Conservation (phyloP, 2,113 vertebrate genomes). For the Heterotilapia buettikoferi region DNA sequence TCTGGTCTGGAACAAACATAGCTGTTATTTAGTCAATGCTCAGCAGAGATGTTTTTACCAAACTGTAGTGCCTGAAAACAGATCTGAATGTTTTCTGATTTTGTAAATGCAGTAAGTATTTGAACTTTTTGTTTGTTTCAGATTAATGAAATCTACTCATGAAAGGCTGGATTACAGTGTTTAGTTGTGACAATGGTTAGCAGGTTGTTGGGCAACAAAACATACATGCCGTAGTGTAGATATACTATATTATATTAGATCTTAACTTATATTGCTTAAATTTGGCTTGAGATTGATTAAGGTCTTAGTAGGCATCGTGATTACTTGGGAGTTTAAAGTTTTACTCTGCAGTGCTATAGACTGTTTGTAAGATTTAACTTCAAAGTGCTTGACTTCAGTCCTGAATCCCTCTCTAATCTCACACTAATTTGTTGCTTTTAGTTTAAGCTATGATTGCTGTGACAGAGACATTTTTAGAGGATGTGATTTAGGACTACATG, state of each 20-base stretch:
- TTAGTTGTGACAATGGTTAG: background rate
- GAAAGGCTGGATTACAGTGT: background rate
- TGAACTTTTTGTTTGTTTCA: background rate
- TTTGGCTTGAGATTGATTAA: background rate
- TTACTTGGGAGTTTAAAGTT: background rate
- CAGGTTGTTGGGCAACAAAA: background rate
- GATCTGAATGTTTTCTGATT: background rate
- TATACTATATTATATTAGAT: background rate
- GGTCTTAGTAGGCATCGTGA: background rate
- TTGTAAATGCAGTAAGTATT: background rate
- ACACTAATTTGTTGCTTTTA: slow-evolving; percentile 35
- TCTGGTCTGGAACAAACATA: background rate
- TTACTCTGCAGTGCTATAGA: background rate
- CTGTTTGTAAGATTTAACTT: slow-evolving; percentile 12
- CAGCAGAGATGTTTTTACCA: background rate
- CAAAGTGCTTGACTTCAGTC: background rate
- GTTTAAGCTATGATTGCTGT: slow-evolving; percentile 23
- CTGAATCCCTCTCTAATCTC: slow-evolving; percentile 6
- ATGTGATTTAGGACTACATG: slow-evolving; percentile 29
- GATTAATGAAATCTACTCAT: background rate
- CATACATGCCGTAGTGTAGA: background rate
- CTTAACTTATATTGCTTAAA: background rate
- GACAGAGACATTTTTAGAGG: slow-evolving; percentile 19
- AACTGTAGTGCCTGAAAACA: background rate
- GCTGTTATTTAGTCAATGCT: background rate